Conservation (phyloP, 1,140 invertebrate genomes). For the Scaptomyza pallida region DNA sequence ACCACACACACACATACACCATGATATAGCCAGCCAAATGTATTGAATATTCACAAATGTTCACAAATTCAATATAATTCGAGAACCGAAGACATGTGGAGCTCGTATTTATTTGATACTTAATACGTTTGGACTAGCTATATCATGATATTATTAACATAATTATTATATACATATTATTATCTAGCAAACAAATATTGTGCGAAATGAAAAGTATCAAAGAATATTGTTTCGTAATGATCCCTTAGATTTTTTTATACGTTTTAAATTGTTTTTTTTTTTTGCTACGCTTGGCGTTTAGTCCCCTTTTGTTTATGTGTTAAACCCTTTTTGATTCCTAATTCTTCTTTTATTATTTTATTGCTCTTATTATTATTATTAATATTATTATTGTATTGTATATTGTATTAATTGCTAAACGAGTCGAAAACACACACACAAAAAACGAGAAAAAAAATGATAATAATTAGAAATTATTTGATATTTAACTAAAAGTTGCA, state of each 20-base stretch:
- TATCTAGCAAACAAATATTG: neutral
- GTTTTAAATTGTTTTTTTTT: slow-evolving; percentile 26
- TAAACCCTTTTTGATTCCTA: neutral
- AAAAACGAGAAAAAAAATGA: neutral
- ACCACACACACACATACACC: neutral
- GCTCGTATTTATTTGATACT: too few species aligned
- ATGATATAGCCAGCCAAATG: slow-evolving; percentile 13
- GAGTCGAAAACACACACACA: neutral
- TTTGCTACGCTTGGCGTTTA: slow-evolving; percentile 15
- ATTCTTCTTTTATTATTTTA: slow-evolving; percentile 5
- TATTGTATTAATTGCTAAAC: slow-evolving; percentile 24
- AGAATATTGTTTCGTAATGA: slow-evolving; percentile 2
- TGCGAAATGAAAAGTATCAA: slow-evolving; percentile 2
- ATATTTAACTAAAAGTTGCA: slow-evolving; percentile 23
- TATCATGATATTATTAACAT: slow-evolving; percentile 6
- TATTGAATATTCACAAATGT: neutral
- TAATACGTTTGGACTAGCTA: neutral
- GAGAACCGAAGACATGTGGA: too few species aligned
- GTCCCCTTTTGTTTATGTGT: slow-evolving; percentile 7
- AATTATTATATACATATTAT: slow-evolving; percentile 15
- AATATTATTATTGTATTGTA: slow-evolving; percentile 19
- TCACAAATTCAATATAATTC: too few species aligned
- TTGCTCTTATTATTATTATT: slow-evolving; percentile 2
- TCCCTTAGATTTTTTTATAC: too few species aligned
- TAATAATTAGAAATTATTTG: slow-evolving; percentile 1